These are phyloP conservation scores for Rhineura floridana DNA, from an alignment of 2,113 vertebrate genomes.

Conservation along the genomic window DNA sequence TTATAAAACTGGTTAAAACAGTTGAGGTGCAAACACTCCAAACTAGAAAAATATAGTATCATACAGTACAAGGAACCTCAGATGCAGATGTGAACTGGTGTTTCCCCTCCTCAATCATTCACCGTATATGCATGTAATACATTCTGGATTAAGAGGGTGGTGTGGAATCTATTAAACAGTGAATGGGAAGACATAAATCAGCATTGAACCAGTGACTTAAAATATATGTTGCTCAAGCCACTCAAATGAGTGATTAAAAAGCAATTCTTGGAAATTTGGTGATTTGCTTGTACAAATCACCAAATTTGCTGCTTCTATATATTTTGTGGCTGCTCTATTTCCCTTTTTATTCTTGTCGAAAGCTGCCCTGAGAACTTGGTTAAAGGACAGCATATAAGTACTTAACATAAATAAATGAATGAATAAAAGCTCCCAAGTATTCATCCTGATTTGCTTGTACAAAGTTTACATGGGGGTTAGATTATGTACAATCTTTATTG, in stretches of 20 bases:
- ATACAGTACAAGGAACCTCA: slow-evolving; percentile 12
- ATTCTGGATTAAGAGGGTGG: slow-evolving; percentile 41
- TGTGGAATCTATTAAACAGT: slow-evolving; percentile 46
- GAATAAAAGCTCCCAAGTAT: too few species aligned
- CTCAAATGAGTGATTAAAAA: background rate
- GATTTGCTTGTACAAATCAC: too few species aligned
- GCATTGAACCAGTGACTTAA: slow-evolving; percentile 19
- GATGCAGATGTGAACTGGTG: background rate
- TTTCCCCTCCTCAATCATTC: slow-evolving; percentile 36
- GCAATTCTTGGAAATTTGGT: too few species aligned
- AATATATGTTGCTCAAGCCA: background rate
- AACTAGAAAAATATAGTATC: slow-evolving; percentile 18
- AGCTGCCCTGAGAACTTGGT: too few species aligned
- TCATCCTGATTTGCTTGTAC: too few species aligned
- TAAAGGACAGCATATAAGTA: too few species aligned
- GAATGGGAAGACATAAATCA: slow-evolving; percentile 39
- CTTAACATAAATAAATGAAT: too few species aligned
- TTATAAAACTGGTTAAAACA: background rate
- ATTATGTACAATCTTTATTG: too few species aligned
- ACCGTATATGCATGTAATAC: slow-evolving; percentile 34
- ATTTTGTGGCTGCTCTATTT: too few species aligned
- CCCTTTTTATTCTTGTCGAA: too few species aligned
- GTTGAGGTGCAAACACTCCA: slow-evolving; percentile 47
- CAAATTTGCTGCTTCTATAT: too few species aligned
- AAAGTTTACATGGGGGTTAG: too few species aligned